Percentiles rank a stretch among this genome's conserved stretches.
Evolutionary conservation across 2,888 invertebrate species (phyloP).

Genomic region (Dromius quadrimaculatus): DNA sequence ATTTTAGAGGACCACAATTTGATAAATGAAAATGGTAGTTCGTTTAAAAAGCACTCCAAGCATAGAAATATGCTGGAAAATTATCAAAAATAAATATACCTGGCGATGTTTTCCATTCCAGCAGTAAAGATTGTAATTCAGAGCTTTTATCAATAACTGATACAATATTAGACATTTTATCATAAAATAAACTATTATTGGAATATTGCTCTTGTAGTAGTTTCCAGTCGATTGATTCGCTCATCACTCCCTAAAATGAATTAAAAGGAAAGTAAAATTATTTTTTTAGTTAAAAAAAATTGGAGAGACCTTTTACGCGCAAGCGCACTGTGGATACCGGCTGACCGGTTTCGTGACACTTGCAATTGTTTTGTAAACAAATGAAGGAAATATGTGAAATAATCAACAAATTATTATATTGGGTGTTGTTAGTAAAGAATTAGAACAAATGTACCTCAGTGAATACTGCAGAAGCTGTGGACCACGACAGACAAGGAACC

Average conservation of each 20-base stretch:
- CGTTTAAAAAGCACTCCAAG: not conserved
- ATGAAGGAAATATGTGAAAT: not conserved
- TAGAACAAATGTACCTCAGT: conserved; percentile 74
- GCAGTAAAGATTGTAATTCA: conserved; percentile 1
- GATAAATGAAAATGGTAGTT: not conserved
- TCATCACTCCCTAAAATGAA: conserved; percentile 87
- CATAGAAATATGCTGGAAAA: no score
- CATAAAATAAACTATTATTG: conserved; percentile 82
- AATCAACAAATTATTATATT: not conserved
- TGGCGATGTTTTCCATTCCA: not conserved
- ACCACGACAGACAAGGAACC: conserved; percentile 97
- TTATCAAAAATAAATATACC: no score
- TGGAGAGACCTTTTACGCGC: conserved; percentile 24
- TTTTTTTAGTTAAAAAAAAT: not conserved
- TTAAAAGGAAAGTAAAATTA: conserved; percentile 3
- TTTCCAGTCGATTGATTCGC: conserved; percentile 94
- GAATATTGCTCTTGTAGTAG: conserved; percentile 89
- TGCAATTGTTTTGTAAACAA: conserved; percentile 6
- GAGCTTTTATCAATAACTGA: conserved; percentile 74
- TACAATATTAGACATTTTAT: conserved; percentile 89
- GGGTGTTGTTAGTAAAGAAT: not conserved
- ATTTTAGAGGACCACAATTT: no score
- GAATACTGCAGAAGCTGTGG: conserved; percentile 95
- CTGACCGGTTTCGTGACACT: not conserved
- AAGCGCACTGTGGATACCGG: conserved; percentile 10